Evolutionary conservation across 2,113 vertebrate species (phyloP).

Genomic region (Marmota flaviventris): DNA sequence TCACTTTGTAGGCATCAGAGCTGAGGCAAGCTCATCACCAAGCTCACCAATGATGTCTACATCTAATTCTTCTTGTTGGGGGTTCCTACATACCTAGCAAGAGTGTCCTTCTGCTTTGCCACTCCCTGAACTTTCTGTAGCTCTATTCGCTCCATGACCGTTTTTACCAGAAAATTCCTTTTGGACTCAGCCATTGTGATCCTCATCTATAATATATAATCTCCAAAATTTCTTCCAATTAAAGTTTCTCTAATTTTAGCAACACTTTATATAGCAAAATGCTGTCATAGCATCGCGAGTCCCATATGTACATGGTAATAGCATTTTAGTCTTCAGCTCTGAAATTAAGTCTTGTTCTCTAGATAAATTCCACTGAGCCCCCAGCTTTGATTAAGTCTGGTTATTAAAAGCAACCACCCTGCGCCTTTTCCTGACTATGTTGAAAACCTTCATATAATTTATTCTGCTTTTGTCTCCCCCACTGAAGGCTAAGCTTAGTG

Average conservation of each 20-base stretch:
- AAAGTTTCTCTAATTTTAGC: neutral
- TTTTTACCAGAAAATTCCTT: neutral
- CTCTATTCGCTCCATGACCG: neutral
- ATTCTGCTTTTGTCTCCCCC: neutral
- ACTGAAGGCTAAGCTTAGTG: neutral
- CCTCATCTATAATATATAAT: neutral
- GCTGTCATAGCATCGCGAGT: neutral
- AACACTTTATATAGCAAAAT: neutral
- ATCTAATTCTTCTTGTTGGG: neutral
- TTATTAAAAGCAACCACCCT: neutral
- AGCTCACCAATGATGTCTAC: neutral
- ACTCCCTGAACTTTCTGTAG: neutral
- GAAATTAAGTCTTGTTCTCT: neutral
- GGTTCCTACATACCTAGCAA: neutral
- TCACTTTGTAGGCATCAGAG: neutral
- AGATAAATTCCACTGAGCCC: neutral
- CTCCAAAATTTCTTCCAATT: neutral
- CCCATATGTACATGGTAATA: neutral
- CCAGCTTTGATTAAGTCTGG: neutral
- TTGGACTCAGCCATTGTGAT: too few relatives aligned
- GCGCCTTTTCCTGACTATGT: neutral
- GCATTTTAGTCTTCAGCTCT: neutral
- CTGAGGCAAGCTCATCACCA: neutral
- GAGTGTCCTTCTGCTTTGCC: neutral
- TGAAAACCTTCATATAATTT: neutral